Evolutionary conservation across 2,797 vertebrate genomes (phyloP), one percentile per base, ranked within the genome.

Genomic region (Nyctibius grandis): DNA sequence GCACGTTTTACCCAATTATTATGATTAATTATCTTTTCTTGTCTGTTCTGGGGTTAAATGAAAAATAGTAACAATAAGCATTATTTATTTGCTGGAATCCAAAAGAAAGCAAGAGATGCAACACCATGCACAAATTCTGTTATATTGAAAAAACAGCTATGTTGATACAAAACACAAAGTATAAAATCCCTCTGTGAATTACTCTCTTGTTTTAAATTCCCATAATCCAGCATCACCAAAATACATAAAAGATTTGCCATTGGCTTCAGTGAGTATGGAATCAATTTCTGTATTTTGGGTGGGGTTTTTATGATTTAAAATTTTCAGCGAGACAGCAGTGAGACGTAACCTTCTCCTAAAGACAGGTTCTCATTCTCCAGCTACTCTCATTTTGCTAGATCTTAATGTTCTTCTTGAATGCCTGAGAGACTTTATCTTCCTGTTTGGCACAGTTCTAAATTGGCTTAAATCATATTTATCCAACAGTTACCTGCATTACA

Each of bases 401-500:
- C 97, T 97, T 94, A 97, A 95, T 98, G 97, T 97, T 97, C 97
- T 97, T 97, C 95, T 96, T 96, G 91, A 98, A 97, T 97, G 95
- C 96, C 95, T 94, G 91, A 89, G 96, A 93, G 97, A 97, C 92
- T 97, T 96, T 95, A 93, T 97, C 94, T 98, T 98, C 97, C 95
- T 97, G 85, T 96, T 97, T 98, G 97, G 97, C 96, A 96, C 87
- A 90, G 92, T 68, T 74, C 51, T 96, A 98, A 95, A 96, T 97
- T 97, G 95, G 94, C 95, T 96, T 96, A 97, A 98, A 97, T 97
- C 81, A 79, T 96, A 97, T 97, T 98, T 97, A 97, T 98, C 96
- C 95, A 97, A 96, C 75, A 94, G 97, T 94, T 95, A 97, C 97
- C 97, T 98, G 92, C 94, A 97, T 97, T 98, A 96, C 91, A 92